Percentiles rank a stretch among this genome's conserved stretches.
Conservation (phyloP, 2,888 invertebrate genomes). For the Campaea margaritaria region DNA sequence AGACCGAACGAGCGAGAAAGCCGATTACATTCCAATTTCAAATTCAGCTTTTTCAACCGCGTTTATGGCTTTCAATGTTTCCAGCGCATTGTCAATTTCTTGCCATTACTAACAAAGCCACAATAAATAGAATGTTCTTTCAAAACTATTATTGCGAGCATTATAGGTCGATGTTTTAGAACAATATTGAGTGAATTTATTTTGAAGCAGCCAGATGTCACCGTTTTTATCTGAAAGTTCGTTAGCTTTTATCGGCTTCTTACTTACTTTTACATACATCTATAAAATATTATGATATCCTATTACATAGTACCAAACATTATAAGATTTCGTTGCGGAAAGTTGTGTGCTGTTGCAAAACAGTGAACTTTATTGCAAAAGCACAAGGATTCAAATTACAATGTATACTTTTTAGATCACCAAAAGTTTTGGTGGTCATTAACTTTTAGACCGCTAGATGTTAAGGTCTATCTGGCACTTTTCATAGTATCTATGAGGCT, state of each 20-base stretch:
- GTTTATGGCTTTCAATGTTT: slow-evolving; percentile 14
- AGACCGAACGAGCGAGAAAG: slow-evolving; percentile 5
- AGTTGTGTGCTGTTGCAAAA: no score
- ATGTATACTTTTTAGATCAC: no score
- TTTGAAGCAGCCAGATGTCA: not conserved
- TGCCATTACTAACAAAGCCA: slow-evolving; percentile 10
- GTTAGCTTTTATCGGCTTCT: not conserved
- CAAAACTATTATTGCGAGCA: no score
- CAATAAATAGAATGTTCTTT: not conserved
- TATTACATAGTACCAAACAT: not conserved
- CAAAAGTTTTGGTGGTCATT: no score
- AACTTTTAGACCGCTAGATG: no score
- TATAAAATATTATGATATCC: not conserved
- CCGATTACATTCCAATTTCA: slow-evolving; percentile 14
- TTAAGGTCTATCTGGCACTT: no score
- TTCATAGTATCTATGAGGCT: no score
- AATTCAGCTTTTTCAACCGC: slow-evolving; percentile 19
- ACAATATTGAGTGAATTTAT: not conserved
- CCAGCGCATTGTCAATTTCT: slow-evolving; percentile 9
- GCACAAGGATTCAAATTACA: no score
- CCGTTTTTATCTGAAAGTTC: not conserved
- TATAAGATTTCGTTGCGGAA: no score
- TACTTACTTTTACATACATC: not conserved
- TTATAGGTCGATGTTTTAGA: not conserved
- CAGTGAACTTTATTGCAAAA: no score